Evolutionary conservation across 2,797 vertebrate genomes (phyloP).

Genomic region (Lagorchestes hirsutus): DNA sequence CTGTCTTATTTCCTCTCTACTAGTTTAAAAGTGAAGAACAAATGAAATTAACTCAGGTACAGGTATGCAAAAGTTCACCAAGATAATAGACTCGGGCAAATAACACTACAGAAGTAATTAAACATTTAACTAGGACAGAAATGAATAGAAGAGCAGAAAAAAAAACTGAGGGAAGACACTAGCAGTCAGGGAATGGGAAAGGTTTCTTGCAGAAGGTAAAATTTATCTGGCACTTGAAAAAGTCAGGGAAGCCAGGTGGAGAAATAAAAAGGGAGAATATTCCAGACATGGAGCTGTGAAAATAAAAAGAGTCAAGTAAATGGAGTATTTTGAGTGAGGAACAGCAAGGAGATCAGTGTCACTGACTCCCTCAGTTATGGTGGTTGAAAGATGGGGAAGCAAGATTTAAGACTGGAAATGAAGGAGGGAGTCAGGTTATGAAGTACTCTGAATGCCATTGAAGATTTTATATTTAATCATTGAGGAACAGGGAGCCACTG

Average conservation of each 20-base stretch:
- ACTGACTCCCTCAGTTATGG: background rate
- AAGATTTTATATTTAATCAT: background rate
- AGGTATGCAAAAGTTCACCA: background rate
- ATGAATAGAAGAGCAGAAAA: background rate
- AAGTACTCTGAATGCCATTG: background rate
- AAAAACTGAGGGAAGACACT: background rate
- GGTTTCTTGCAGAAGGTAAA: background rate
- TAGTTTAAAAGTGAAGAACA: background rate
- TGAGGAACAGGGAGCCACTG: background rate
- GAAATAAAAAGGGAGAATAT: background rate
- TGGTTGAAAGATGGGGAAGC: background rate
- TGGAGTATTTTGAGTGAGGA: background rate
- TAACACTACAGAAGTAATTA: background rate
- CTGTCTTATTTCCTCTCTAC: background rate
- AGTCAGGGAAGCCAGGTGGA: background rate
- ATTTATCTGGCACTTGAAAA: background rate
- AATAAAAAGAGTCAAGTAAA: background rate
- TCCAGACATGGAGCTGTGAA: background rate
- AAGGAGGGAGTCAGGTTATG: background rate
- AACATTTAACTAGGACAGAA: background rate
- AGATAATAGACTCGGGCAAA: background rate
- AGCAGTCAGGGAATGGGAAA: background rate
- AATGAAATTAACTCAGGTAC: background rate
- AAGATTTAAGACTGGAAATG: background rate
- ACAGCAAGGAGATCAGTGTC: background rate